Base-by-base conservation (phyloP, 2,113 vertebrate species). In the Nyctereutes procyonoides region DNA sequence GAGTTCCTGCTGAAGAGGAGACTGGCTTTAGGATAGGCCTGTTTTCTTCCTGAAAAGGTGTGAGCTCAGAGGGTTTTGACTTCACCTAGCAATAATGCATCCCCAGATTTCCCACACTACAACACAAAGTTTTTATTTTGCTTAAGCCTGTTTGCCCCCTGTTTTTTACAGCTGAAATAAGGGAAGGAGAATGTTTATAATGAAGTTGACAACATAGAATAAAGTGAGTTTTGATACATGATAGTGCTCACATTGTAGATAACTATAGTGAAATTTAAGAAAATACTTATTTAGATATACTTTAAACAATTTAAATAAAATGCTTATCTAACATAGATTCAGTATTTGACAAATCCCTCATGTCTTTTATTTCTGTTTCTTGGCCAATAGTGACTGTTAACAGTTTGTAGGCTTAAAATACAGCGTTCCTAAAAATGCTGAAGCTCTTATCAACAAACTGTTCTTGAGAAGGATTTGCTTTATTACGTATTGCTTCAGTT, bases 251-350 rank as follows among this genome's bases (percentile, higher is more conserved):
- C 17, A 30, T 60, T 88, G 80, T 8, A 84, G 19, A 60, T 88
- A 26, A 82, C 35, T 88, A 12, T 5, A 65, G 32, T 81, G 74
- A 92, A 79, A 84, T 35, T 92, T 83, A 65, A 55, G 53, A n/a
- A 87, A 74, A 38, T 12, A 79, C 53, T 89, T 88, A 95, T 58
- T 81, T 88, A 79, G 90, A 58, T 65, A 38, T 0, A 56, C 55
- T 55, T 96, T n/a, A 90, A 56, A 11, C 38, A 20, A 98, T 93
- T 89, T 90, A 96, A 98, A 92, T 77, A 88, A 98, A 97, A 82
- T n/a, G 48, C 32, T 60, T 95, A 55, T 38, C 2, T 76, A 93
- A 58, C 0, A 1, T 77, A 56, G 53, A 13, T 58, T 69, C 7
- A 71, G 96, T 91, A 93, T 71, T 71, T 35, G 58, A 51, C 28